These are phyloP conservation scores for Geophilus truncorum DNA, from an alignment of 2,888 invertebrate species.

Conservation along the genomic window DNA sequence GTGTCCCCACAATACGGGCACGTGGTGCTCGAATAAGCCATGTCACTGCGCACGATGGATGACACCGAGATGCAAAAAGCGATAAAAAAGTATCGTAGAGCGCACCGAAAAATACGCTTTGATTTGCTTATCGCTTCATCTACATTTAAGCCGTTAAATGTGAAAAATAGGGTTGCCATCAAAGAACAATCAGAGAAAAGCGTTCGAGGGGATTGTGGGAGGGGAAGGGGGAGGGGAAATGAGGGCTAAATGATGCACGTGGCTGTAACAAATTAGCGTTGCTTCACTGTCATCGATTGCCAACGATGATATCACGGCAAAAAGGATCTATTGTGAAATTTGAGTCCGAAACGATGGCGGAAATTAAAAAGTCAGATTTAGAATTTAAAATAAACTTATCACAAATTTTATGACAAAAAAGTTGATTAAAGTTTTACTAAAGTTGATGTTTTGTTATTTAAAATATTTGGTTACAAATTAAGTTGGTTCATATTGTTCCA, in stretches of 20 bases:
- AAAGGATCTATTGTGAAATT: not conserved
- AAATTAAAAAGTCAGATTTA: not conserved
- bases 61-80: not conserved
- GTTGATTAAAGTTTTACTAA: too few relatives aligned
- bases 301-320: not conserved
- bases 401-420: too few relatives aligned
- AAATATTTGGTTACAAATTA: not conserved
- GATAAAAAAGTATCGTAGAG: not conserved
- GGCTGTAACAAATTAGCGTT: not conserved
- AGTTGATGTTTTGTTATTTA: too few relatives aligned
- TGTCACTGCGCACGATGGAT: not conserved
- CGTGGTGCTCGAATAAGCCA: not conserved
- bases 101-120: not conserved
- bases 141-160: not conserved
- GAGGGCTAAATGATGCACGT: not conserved
- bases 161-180: not conserved
- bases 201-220: not conserved
- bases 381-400: too few relatives aligned
- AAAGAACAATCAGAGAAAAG: not conserved
- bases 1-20: not conserved
- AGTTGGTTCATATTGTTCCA: not conserved
- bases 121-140: not conserved
- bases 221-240: not conserved
- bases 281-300: not conserved
- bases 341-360: not conserved